phyloP scores from a whole-genome alignment of 2,113 vertebrate species.

The Motacilla tschutschensis region DNA sequence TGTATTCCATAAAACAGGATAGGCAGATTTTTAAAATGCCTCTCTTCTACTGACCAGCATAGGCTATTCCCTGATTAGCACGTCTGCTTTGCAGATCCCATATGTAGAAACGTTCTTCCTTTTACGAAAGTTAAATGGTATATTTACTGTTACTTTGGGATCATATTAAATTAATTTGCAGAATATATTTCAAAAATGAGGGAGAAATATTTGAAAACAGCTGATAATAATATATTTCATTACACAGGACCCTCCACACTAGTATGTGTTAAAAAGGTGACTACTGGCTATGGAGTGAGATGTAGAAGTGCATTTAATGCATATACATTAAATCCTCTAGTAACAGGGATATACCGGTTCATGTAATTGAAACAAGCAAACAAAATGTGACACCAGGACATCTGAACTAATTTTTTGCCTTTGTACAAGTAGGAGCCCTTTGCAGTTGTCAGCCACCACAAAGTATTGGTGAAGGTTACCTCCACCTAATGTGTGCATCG shows the following conservation, averaged over 20 bases:
- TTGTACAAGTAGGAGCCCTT: background rate
- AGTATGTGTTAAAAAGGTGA: background rate
- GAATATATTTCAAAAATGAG: background rate
- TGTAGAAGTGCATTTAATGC: background rate
- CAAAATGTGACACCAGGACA: background rate
- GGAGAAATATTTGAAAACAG: background rate
- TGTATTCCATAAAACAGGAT: background rate
- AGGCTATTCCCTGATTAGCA: background rate
- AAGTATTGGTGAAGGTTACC: constrained; percentile 14
- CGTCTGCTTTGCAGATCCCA: background rate
- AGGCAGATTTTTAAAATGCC: background rate
- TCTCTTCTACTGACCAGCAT: background rate
- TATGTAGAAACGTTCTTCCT: background rate
- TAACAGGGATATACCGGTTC: background rate
- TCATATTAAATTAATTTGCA: background rate
- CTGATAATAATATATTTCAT: background rate
- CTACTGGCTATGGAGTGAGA: background rate
- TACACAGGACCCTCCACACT: background rate
- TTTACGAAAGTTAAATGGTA: background rate
- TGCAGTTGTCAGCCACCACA: background rate
- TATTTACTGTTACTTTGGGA: background rate
- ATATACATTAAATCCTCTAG: background rate
- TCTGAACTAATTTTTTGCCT: background rate
- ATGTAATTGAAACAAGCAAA: background rate
- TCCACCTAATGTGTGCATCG: constrained; percentile 37